These are phyloP conservation scores for Polymixis lichenea DNA, from an alignment of 2,888 invertebrate species.

Conservation along the genomic window DNA sequence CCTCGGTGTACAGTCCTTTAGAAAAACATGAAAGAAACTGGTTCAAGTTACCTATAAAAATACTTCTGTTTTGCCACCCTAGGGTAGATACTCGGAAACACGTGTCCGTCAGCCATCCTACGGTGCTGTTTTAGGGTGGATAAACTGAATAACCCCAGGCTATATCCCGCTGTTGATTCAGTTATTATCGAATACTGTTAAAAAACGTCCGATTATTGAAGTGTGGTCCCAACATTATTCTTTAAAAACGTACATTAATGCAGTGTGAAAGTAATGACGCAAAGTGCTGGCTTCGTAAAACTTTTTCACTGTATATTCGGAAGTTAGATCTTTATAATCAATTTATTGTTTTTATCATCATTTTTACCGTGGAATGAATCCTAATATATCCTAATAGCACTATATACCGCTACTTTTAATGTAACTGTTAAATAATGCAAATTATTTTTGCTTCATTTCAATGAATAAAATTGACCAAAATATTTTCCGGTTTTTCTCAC, in stretches of 20 bases:
- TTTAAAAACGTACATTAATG: background rate
- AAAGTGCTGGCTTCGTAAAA: slow-evolving; percentile 5
- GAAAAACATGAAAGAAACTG: too few relatives aligned
- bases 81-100: too few relatives aligned
- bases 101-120: too few relatives aligned
- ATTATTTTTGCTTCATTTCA: too few relatives aligned
- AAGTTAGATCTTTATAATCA: background rate
- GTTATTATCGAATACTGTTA: background rate
- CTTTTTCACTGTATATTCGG: slow-evolving; percentile 12
- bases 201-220: background rate
- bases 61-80: too few relatives aligned
- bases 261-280: background rate
- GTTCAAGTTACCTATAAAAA: too few relatives aligned
- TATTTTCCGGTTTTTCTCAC: slow-evolving; percentile 36
- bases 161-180: background rate
- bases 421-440: slow-evolving; percentile 5
- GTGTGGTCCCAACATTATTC: background rate
- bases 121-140: too few relatives aligned
- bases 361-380: slow-evolving; percentile 4
- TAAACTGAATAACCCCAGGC: too few relatives aligned
- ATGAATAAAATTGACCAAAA: too few relatives aligned
- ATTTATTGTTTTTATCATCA: slow-evolving; percentile 6
- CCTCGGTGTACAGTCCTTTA: too few relatives aligned
- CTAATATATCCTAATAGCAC: slow-evolving; percentile 31
- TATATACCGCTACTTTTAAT: slow-evolving; percentile 14